Conservation (phyloP, 2,113 vertebrate species). For the Anser cygnoides region DNA sequence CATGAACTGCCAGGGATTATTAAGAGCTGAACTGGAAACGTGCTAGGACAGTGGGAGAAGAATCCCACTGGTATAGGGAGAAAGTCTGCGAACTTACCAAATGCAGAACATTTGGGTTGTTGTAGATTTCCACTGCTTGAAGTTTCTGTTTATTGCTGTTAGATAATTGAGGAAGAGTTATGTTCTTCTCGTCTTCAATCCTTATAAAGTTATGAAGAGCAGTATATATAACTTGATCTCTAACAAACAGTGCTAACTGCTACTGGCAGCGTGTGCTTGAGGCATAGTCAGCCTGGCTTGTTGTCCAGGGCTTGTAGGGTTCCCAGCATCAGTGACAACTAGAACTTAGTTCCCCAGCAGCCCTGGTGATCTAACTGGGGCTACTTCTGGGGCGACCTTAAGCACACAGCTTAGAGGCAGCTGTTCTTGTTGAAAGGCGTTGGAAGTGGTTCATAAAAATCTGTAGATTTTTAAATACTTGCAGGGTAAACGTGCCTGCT, state of each 20-base stretch:
- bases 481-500: not conserved
- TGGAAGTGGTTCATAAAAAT: not conserved
- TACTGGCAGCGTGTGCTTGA: not conserved
- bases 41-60: not conserved
- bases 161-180: constrained; percentile 34
- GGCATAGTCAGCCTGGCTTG: not conserved
- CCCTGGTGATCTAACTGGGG: not conserved
- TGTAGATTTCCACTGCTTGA: not conserved
- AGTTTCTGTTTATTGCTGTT: constrained; percentile 38
- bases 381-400: not conserved
- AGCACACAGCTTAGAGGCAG: not conserved
- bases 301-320: not conserved
- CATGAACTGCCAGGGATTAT: not conserved
- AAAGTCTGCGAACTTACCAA: not conserved
- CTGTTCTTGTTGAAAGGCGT: not conserved
- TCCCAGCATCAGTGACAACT: not conserved
- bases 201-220: constrained; percentile 46
- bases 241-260: not conserved
- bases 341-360: not conserved
- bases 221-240: not conserved
- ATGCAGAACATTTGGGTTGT: not conserved
- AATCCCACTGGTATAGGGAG: not conserved
- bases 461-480: not conserved
- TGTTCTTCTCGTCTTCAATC: constrained; percentile 14
- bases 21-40: not conserved